phyloP scores from a whole-genome alignment of 2,797 vertebrate species.

The Alectoris magna region DNA sequence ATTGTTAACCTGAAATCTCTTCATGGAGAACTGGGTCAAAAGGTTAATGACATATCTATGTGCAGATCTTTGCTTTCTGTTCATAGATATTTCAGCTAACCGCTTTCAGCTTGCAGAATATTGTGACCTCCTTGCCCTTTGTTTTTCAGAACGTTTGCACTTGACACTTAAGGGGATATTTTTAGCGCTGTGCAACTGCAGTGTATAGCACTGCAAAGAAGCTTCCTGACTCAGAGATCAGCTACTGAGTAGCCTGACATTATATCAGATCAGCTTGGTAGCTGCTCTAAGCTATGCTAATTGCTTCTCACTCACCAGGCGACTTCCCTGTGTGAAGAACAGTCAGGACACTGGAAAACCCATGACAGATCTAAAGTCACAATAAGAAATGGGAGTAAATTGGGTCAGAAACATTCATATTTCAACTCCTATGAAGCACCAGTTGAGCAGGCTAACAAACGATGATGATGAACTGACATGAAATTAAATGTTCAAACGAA shows the following conservation, averaged over 20 bases:
- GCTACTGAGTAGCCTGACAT: neutral
- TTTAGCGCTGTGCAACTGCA: conserved; percentile 28
- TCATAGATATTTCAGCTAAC: neutral
- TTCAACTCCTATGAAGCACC: neutral
- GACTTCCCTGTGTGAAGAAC: neutral
- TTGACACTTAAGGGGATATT: neutral
- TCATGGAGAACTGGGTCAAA: neutral
- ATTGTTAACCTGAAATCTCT: neutral
- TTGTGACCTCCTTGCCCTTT: conserved; percentile 25
- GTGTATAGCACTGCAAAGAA: neutral
- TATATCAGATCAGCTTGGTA: neutral
- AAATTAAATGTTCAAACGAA: neutral
- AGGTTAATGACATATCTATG: conserved; percentile 15
- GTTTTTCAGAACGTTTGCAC: conserved; percentile 22
- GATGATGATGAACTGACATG: neutral
- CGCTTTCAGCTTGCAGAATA: conserved; percentile 20
- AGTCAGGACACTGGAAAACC: neutral
- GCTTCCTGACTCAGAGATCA: neutral
- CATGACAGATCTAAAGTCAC: neutral
- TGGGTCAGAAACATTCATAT: neutral
- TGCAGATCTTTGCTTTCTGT: neutral
- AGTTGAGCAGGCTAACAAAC: neutral
- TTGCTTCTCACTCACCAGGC: neutral
- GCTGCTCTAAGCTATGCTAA: neutral
- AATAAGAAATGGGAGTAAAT: neutral